Evolutionary conservation across 2,888 invertebrate genomes (phyloP).

Genomic region (Criorhina ranunculi): DNA sequence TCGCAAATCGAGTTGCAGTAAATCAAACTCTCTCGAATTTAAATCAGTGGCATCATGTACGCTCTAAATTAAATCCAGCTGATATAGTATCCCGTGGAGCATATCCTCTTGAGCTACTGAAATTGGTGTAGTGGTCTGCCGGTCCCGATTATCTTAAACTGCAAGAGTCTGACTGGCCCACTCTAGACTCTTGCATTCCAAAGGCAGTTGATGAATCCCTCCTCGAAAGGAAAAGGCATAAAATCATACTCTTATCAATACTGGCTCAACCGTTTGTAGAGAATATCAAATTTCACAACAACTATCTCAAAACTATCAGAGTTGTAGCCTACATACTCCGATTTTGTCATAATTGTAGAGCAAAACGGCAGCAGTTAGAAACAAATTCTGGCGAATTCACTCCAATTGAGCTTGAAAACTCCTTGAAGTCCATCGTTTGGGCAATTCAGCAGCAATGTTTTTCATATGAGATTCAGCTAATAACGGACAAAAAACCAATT

Average conservation of each 20-base stretch:
- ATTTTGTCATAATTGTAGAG: neutral
- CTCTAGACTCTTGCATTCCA: neutral
- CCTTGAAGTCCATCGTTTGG: neutral
- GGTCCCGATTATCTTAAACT: neutral
- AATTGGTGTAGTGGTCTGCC: neutral
- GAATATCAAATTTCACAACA: conserved; percentile 1
- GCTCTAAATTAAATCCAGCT: neutral
- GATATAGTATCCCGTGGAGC: conserved; percentile 10
- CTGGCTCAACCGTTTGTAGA: neutral
- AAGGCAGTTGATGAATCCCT: neutral
- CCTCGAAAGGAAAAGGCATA: conserved; percentile 8
- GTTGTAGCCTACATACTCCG: neutral
- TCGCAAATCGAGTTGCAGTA: conserved; percentile 15
- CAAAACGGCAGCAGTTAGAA: neutral
- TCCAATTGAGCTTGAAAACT: neutral
- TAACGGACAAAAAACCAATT: neutral
- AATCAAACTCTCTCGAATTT: conserved; percentile 3
- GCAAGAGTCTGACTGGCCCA: neutral
- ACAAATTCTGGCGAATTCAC: no score
- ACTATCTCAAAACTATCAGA: neutral
- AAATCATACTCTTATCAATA: neutral
- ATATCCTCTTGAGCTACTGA: neutral
- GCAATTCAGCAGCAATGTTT: neutral
- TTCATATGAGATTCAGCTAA: neutral
- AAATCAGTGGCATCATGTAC: conserved; percentile 20